phyloP scores from a whole-genome alignment of 2,797 vertebrate species.

The Sparidentex hasta region DNA sequence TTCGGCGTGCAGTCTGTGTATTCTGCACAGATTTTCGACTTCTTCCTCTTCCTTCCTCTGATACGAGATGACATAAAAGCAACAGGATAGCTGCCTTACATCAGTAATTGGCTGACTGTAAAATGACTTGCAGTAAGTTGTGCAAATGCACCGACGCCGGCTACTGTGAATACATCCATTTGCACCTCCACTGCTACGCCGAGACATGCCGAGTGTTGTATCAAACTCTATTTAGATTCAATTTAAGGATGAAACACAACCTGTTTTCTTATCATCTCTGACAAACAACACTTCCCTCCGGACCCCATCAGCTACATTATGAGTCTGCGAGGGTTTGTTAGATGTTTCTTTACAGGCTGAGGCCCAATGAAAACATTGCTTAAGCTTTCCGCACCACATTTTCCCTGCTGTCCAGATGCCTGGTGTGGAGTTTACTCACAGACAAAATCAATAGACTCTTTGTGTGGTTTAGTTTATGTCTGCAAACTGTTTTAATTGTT shows the following conservation, averaged over 20 bases:
- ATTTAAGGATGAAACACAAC: conserved; percentile 30
- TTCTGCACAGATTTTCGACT: conserved; percentile 32
- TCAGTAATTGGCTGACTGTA: conserved; percentile 60
- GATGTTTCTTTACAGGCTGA: background rate
- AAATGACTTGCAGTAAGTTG: conserved; percentile 30
- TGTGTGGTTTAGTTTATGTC: conserved; percentile 8
- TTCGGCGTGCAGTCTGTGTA: conserved; percentile 19
- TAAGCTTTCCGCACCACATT: background rate
- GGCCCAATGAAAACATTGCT: conserved; percentile 15
- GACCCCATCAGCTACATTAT: conserved; percentile 19
- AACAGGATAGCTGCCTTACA: conserved; percentile 39
- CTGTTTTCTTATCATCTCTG: conserved; percentile 27
- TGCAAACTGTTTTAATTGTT: conserved; percentile 22
- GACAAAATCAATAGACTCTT: background rate
- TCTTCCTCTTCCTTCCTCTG: conserved; percentile 17
- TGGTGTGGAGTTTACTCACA: conserved; percentile 8
- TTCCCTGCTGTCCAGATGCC: conserved; percentile 5
- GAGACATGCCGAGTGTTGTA: conserved; percentile 18
- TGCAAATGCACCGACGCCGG: conserved; percentile 16
- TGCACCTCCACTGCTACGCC: conserved; percentile 14
- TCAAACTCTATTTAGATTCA: conserved; percentile 19
- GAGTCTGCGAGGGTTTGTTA: conserved; percentile 24
- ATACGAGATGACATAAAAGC: conserved; percentile 47
- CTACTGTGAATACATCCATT: conserved; percentile 16
- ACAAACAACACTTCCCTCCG: conserved; percentile 43